These are phyloP conservation scores for Microhierax caerulescens DNA, from an alignment of 2,797 vertebrate species.

Conservation along the genomic window DNA sequence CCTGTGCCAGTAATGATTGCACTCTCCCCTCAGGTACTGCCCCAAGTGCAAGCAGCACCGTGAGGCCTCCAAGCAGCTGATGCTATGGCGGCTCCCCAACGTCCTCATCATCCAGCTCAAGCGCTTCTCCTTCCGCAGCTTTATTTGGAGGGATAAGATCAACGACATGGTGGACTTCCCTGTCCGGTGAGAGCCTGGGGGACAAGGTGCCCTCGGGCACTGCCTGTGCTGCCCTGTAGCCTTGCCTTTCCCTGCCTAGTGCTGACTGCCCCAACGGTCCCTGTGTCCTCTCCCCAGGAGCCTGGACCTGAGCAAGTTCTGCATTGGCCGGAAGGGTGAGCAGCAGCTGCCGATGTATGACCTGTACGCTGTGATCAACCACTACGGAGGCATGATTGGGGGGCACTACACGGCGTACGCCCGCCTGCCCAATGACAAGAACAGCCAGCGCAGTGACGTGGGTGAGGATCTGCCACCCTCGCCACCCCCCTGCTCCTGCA, in stretches of 20 bases:
- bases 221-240: neutral
- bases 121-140: conserved; percentile 97
- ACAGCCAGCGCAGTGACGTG: conserved; percentile 97
- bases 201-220: accelerated
- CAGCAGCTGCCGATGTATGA: conserved; percentile 93
- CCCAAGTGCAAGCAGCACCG: conserved; percentile 98
- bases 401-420: conserved; percentile 96
- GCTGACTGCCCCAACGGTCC: neutral
- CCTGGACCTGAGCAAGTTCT: conserved; percentile 96
- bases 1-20: accelerated
- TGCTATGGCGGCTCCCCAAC: conserved; percentile 95
- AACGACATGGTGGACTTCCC: conserved; percentile 99
- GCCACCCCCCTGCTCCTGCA: neutral
- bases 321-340: conserved; percentile 95
- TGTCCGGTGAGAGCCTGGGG: conserved; percentile 82
- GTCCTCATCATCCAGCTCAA: conserved; percentile 99
- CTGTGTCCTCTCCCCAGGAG: conserved; percentile 75
- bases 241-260: neutral
- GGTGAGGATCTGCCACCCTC: conserved; percentile 78
- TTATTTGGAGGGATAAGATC: conserved; percentile 99
- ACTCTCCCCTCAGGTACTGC: conserved; percentile 85
- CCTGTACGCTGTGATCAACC: conserved; percentile 98
- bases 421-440: conserved; percentile 93
- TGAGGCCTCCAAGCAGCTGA: conserved; percentile 94
- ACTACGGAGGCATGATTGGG: conserved; percentile 98